Conservation (phyloP, 2,113 vertebrate genomes). For the Lepidothrix coronata region DNA sequence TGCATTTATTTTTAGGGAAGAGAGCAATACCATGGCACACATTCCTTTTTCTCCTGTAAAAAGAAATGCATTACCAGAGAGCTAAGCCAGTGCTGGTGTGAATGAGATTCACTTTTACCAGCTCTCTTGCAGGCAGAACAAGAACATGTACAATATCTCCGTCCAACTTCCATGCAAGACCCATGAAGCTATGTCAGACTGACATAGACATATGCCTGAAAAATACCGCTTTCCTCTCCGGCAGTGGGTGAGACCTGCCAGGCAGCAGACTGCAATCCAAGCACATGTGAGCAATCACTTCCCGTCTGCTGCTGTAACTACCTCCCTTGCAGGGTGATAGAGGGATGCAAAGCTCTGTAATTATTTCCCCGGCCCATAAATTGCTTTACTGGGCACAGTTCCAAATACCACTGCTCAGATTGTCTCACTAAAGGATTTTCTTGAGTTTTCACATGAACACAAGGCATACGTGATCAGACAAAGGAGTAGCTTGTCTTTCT, state of each 20-base stretch:
- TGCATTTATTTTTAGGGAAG: neutral
- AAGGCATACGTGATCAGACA: fast-evolving
- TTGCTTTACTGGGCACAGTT: neutral
- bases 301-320: neutral
- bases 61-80: neutral
- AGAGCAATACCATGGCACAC: neutral
- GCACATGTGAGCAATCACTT: neutral
- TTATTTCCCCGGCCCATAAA: neutral
- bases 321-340: neutral
- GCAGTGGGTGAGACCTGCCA: neutral
- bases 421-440: neutral
- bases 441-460: fast-evolving
- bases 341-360: neutral
- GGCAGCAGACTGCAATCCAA: neutral
- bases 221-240: neutral
- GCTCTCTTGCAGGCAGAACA: neutral
- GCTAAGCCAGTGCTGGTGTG: neutral
- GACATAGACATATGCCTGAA: neutral
- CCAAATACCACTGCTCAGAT: neutral
- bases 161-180: fast-evolving
- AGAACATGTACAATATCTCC: neutral
- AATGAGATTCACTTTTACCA: neutral
- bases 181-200: neutral
- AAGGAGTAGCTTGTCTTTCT: neutral
- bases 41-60: neutral